Evolutionary conservation across 2,113 vertebrate genomes (phyloP).

Genomic region (Emydocephalus ijimae): DNA sequence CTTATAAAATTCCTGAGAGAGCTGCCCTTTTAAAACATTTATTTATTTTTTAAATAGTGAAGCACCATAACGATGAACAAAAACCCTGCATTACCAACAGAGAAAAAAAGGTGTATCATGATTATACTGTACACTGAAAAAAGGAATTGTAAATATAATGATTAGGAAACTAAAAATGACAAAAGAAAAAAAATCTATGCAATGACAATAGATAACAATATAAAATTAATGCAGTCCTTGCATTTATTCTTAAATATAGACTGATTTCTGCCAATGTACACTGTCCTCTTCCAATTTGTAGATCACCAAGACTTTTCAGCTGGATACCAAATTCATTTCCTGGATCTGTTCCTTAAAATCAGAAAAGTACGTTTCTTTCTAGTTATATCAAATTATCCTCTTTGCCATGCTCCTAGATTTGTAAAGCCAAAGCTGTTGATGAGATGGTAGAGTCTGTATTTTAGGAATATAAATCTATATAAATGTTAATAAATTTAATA

Average conservation of each 20-base stretch:
- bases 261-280: neutral
- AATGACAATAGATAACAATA: neutral
- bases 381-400: neutral
- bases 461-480: neutral
- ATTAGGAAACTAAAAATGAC: neutral
- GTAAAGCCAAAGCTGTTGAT: neutral
- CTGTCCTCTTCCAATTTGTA: neutral
- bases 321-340: neutral
- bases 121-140: neutral
- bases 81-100: neutral
- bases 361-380: neutral
- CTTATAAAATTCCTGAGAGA: neutral
- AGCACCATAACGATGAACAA: neutral
- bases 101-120: neutral
- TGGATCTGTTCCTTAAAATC: neutral
- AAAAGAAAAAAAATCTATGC: neutral
- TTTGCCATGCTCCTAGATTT: neutral
- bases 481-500: neutral
- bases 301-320: neutral
- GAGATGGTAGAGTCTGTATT: neutral
- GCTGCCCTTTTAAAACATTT: neutral
- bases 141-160: neutral
- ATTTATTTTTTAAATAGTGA: neutral
- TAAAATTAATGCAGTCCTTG: neutral
- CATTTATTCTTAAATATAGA: neutral